These are phyloP conservation scores for Drosophila pachea DNA, from an alignment of 1,140 invertebrate genomes.

Conservation along the genomic window DNA sequence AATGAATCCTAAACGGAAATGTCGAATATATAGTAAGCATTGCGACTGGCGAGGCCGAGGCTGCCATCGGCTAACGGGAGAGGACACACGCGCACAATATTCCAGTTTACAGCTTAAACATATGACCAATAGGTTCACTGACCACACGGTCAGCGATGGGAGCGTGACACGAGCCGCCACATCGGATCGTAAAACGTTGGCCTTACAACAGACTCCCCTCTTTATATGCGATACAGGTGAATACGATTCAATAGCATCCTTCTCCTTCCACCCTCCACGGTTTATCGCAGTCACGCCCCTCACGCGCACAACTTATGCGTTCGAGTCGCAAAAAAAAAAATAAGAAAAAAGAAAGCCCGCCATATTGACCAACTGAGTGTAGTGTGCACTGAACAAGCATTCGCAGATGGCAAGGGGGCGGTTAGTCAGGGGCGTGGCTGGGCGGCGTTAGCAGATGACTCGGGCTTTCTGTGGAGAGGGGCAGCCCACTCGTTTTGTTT, in stretches of 20 bases:
- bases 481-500: constrained; percentile 68
- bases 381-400: constrained; percentile 54
- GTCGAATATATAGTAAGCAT: constrained; percentile 68
- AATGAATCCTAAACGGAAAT: constrained; percentile 76
- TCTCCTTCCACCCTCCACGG: no score
- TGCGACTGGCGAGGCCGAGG: constrained; percentile 44
- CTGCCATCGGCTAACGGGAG: constrained; percentile 34
- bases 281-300: not conserved
- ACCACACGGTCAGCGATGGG: constrained; percentile 51
- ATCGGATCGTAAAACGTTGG: no score
- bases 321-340: constrained; percentile 22
- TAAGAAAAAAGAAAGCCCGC: constrained; percentile 25
- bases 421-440: no score
- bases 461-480: constrained; percentile 8
- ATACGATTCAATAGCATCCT: no score
- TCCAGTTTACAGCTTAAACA: constrained; percentile 46
- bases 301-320: constrained; percentile 38
- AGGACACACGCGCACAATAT: constrained; percentile 38
- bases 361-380: constrained; percentile 74
- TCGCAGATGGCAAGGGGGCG: constrained; percentile 41
- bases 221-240: no score
- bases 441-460: constrained; percentile 10
- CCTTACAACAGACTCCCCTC: no score
- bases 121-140: constrained; percentile 57
- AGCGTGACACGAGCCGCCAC: constrained; percentile 10